Conservation (phyloP, 2,797 vertebrate species). For the Sorex maritimensis region DNA sequence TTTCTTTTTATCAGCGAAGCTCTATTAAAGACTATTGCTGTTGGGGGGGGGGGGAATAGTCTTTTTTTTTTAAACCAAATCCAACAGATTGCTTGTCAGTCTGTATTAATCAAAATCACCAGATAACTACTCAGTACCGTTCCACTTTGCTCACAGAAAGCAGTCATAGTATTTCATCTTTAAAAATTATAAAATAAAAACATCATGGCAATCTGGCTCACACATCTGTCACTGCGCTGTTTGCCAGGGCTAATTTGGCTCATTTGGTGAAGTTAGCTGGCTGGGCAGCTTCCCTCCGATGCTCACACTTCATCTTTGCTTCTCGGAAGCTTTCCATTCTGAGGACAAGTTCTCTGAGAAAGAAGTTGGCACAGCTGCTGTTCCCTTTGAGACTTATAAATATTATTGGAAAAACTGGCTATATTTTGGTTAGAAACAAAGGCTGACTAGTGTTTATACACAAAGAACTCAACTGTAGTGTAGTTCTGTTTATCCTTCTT, state of each 20-base stretch:
- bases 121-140: conserved; percentile 71
- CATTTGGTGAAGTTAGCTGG: conserved; percentile 67
- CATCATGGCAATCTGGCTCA: conserved; percentile 79
- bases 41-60: conserved; percentile 43
- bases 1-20: conserved; percentile 16
- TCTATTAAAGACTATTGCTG: neutral
- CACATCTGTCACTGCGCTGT: conserved; percentile 78
- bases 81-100: conserved; percentile 80
- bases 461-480: neutral
- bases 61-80: conserved; percentile 62
- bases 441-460: neutral
- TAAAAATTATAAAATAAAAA: conserved; percentile 78
- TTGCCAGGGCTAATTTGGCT: conserved; percentile 82
- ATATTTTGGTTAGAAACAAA: conserved; percentile 36
- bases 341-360: neutral
- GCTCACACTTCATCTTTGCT: neutral
- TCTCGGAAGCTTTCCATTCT: neutral
- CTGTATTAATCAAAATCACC: conserved; percentile 77
- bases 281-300: neutral
- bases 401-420: conserved; percentile 1
- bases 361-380: neutral
- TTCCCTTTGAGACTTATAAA: conserved; percentile 31
- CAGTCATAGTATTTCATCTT: conserved; percentile 75
- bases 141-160: conserved; percentile 64
- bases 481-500: conserved; percentile 41